These are phyloP conservation scores for Drosophila eohydei DNA, from an alignment of 2,888 invertebrate species.

Conservation along the genomic window DNA sequence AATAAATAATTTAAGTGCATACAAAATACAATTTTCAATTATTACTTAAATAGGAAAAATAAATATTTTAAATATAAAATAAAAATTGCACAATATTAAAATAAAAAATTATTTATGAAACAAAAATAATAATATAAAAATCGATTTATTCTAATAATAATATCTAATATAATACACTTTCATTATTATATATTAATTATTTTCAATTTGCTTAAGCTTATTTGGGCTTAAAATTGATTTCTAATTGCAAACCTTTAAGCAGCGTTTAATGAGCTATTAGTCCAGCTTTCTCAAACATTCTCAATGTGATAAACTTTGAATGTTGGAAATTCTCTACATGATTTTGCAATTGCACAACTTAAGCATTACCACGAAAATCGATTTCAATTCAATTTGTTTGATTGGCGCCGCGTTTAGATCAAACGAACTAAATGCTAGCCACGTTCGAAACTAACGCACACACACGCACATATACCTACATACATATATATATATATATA, in stretches of 20 bases:
- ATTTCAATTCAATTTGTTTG: constrained; percentile 78
- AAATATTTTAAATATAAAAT: not conserved
- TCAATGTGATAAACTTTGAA: constrained; percentile 11
- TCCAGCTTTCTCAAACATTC: not conserved
- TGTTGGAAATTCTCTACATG: constrained; percentile 26
- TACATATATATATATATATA: constrained; percentile 9
- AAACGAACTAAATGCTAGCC: constrained; percentile 73
- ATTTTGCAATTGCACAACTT: constrained; percentile 50
- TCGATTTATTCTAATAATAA: no score
- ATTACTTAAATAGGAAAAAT: not conserved
- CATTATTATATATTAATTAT: no score
- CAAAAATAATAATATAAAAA: no score
- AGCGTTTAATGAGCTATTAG: constrained; percentile 15
- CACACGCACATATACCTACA: constrained; percentile 4
- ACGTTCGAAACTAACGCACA: constrained; percentile 55
- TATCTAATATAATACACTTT: no score
- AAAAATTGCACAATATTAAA: no score
- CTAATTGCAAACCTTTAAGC: not conserved
- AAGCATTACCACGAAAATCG: constrained; percentile 63
- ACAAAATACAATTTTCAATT: no score
- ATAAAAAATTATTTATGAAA: no score
- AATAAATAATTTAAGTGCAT: no score
- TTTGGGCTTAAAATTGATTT: not conserved
- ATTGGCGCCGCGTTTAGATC: constrained; percentile 70
- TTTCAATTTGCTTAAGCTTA: no score